Conservation (phyloP, 2,888 invertebrate genomes). For the Hipparchia sbordonii region DNA sequence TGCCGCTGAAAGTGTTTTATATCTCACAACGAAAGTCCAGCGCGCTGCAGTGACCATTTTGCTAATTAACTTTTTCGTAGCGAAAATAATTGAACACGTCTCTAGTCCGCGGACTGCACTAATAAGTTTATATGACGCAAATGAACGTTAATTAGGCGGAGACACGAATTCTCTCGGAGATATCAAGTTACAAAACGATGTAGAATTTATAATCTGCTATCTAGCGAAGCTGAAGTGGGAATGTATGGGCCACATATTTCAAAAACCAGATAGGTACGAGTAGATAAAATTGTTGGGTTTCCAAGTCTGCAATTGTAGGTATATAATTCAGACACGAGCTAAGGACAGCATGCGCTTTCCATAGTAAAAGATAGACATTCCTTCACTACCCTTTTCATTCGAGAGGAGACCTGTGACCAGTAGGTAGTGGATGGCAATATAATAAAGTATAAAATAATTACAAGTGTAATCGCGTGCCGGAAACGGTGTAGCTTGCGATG, state of each 20-base stretch:
- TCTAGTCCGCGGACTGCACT: neutral
- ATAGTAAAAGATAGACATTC: too few species aligned
- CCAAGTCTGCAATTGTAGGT: too few species aligned
- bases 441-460: slow-evolving; percentile 10
- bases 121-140: slow-evolving; percentile 13
- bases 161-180: slow-evolving; percentile 14
- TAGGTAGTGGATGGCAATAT: too few species aligned
- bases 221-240: neutral
- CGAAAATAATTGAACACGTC: slow-evolving; percentile 44
- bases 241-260: neutral
- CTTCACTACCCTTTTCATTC: too few species aligned
- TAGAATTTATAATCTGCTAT: neutral
- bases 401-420: too few species aligned
- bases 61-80: slow-evolving; percentile 48
- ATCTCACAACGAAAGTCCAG: slow-evolving; percentile 43
- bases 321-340: too few species aligned
- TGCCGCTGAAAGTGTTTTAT: slow-evolving; percentile 40
- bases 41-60: slow-evolving; percentile 23
- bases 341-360: too few species aligned
- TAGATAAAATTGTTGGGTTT: too few species aligned
- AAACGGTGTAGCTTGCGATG: slow-evolving; percentile 37
- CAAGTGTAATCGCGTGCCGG: slow-evolving; percentile 33
- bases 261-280: too few species aligned
- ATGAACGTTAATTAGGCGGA: slow-evolving; percentile 29
- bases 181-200: slow-evolving; percentile 15